Evolutionary conservation across 1,140 invertebrate genomes (phyloP).

Genomic region (Phenacoccus solenopsis): DNA sequence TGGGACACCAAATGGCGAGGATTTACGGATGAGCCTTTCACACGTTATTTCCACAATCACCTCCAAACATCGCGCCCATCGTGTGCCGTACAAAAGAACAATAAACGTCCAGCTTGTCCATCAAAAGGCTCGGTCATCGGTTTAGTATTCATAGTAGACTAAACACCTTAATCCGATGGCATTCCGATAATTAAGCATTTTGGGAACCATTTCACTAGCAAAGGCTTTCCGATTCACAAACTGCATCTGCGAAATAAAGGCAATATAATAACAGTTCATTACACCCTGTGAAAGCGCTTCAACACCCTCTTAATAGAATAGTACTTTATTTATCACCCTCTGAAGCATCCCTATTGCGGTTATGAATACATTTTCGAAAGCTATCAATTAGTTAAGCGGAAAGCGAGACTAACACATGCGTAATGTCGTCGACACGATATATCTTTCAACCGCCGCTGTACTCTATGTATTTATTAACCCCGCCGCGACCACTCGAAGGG

Average conservation of each 20-base stretch:
- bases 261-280: slow-evolving; percentile 18
- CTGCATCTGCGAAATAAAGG: slow-evolving; percentile 16
- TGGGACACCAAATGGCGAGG: too few species aligned
- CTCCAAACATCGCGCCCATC: too few species aligned
- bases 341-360: slow-evolving; percentile 15
- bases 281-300: slow-evolving; percentile 15
- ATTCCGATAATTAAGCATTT: not conserved
- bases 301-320: slow-evolving; percentile 18
- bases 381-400: slow-evolving; percentile 15
- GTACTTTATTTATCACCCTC: slow-evolving; percentile 17
- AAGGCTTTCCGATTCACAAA: slow-evolving; percentile 14
- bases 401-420: slow-evolving; percentile 15
- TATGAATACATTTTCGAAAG: slow-evolving; percentile 17
- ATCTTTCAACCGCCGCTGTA: slow-evolving; percentile 1
- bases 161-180: not conserved
- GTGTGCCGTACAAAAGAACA: too few species aligned
- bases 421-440: slow-evolving; percentile 17
- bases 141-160: not conserved
- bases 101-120: too few species aligned
- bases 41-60: too few species aligned
- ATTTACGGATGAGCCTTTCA: too few species aligned
- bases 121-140: too few species aligned
- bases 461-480: not conserved
- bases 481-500: not conserved
- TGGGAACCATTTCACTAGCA: slow-evolving; percentile 8